Evolutionary conservation across 2,113 vertebrate genomes (phyloP).

Genomic region (Paratilapia polleni): DNA sequence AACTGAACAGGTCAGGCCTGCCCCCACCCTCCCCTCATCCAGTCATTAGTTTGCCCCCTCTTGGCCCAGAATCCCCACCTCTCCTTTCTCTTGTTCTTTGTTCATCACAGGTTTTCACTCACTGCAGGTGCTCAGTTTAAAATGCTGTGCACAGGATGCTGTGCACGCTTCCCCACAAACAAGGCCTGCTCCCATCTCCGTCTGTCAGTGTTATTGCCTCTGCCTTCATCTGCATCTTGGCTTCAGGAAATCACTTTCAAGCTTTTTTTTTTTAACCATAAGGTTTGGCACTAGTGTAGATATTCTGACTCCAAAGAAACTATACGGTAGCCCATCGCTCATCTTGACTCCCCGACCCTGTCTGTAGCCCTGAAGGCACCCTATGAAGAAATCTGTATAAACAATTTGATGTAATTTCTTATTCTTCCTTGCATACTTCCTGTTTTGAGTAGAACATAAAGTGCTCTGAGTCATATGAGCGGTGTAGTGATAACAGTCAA

Average conservation of each 20-base stretch:
- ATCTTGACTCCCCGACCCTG: background rate
- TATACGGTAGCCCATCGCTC: background rate
- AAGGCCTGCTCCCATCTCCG: background rate
- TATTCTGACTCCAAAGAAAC: too few species aligned
- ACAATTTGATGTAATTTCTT: background rate
- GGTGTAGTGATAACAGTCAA: too few species aligned
- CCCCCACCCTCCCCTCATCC: background rate
- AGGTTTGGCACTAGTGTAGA: too few species aligned
- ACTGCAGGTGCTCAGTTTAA: slow-evolving; percentile 21
- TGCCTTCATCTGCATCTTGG: background rate
- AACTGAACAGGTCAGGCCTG: slow-evolving; percentile 50
- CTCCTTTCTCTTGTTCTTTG: background rate
- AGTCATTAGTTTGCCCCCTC: background rate
- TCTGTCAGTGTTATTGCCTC: background rate
- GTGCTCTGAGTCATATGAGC: too few species aligned
- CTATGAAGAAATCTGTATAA: background rate
- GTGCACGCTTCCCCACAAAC: background rate
- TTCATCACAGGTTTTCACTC: slow-evolving; percentile 19
- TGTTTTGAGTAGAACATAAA: too few species aligned
- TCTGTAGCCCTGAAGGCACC: background rate
- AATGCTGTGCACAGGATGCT: too few species aligned
- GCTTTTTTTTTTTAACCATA: background rate
- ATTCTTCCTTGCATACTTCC: too few species aligned
- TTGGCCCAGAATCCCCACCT: background rate
- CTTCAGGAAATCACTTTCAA: background rate